Percentiles rank a stretch among this genome's conserved stretches.
Conservation (phyloP, 2,888 invertebrate species). For the Pyrgus malvae region DNA sequence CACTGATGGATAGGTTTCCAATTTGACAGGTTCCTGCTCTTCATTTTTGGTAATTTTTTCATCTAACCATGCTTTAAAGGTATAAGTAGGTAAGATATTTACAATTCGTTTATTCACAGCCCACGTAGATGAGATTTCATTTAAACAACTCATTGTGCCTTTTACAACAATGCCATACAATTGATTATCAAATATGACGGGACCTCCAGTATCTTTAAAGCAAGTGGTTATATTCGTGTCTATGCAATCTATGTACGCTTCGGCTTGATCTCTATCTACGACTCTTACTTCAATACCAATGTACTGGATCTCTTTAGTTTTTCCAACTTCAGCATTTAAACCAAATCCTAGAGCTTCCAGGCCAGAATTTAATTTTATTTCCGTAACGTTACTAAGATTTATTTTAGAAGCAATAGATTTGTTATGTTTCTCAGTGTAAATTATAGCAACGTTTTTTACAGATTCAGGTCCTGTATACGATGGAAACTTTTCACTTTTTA, state of each 20-base stretch:
- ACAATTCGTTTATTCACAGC: slow-evolving; percentile 60
- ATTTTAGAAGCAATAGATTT: slow-evolving; percentile 57
- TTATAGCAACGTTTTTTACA: slow-evolving; percentile 60
- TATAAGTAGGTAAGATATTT: slow-evolving; percentile 57
- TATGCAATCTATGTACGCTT: slow-evolving; percentile 63
- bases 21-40: slow-evolving; percentile 42
- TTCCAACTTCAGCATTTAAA: slow-evolving; percentile 59
- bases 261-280: slow-evolving; percentile 35
- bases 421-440: slow-evolving; percentile 65
- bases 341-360: slow-evolving; percentile 67
- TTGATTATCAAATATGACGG: slow-evolving; percentile 59
- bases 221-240: slow-evolving; percentile 67
- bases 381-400: slow-evolving; percentile 56
- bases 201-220: slow-evolving; percentile 68
- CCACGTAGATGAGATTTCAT: slow-evolving; percentile 58
- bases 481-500: slow-evolving; percentile 63
- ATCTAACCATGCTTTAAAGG: slow-evolving; percentile 66
- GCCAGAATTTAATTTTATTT: slow-evolving; percentile 45
- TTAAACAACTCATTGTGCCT: slow-evolving; percentile 59
- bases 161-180: slow-evolving; percentile 59
- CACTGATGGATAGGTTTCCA: slow-evolving; percentile 52
- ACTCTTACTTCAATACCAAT: slow-evolving; percentile 55
- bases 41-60: slow-evolving; percentile 63
- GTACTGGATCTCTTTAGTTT: slow-evolving; percentile 56
- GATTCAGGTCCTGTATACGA: slow-evolving; percentile 49